These are phyloP conservation scores for Zeugodacus cucurbitae DNA, from an alignment of 1,140 invertebrate species.

Conservation along the genomic window DNA sequence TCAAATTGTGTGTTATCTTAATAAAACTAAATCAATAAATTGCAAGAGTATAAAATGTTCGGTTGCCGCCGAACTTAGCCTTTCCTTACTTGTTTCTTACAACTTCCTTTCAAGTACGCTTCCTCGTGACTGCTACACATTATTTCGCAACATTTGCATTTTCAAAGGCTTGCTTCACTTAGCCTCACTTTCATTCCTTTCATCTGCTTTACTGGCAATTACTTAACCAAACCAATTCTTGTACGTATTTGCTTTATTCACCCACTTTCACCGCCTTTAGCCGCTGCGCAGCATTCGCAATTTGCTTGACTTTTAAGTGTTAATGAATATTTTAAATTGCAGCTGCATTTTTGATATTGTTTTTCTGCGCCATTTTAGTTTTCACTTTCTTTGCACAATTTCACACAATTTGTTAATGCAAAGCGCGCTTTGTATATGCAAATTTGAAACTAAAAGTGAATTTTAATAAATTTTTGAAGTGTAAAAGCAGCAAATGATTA, in stretches of 20 bases:
- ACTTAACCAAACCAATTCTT: neutral
- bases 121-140: neutral
- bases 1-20: too few relatives aligned
- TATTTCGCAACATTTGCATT: neutral
- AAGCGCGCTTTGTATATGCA: neutral
- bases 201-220: neutral
- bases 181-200: too few relatives aligned
- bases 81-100: too few relatives aligned
- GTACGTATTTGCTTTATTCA: neutral
- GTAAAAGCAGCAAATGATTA: neutral
- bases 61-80: too few relatives aligned
- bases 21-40: too few relatives aligned
- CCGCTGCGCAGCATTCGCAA: neutral
- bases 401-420: neutral
- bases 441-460: neutral
- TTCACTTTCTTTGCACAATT: neutral
- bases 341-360: neutral
- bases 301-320: neutral
- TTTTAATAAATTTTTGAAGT: neutral
- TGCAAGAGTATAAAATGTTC: too few relatives aligned
- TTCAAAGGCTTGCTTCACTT: neutral
- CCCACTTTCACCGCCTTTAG: neutral
- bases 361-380: neutral
- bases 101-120: too few relatives aligned
- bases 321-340: slow-evolving; percentile 23